Conservation (phyloP, 2,888 invertebrate species). For the Acrobasis suavella region DNA sequence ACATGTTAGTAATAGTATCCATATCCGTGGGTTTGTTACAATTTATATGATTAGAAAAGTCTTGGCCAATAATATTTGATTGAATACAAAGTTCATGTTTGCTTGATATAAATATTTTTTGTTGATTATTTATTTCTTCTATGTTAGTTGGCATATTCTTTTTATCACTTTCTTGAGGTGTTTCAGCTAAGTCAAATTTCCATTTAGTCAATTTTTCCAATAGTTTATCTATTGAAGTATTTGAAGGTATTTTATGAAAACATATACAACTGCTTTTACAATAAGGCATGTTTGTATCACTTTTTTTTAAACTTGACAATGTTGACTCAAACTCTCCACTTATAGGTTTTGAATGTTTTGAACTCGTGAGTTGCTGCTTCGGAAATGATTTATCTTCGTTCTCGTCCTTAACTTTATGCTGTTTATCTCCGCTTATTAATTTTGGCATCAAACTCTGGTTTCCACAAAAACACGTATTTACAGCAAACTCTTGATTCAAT, state of each 20-base stretch:
- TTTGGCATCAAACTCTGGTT: constrained; percentile 41
- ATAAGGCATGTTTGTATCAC: constrained; percentile 30
- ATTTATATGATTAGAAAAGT: background rate
- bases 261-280: constrained; percentile 56
- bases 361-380: constrained; percentile 36
- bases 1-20: constrained; percentile 23
- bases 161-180: constrained; percentile 13
- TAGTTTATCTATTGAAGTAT: constrained; percentile 62
- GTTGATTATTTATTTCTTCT: background rate
- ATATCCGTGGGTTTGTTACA: constrained; percentile 25
- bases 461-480: constrained; percentile 64
- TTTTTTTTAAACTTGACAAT: constrained; percentile 30
- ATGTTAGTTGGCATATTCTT: constrained; percentile 12
- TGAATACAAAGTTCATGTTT: background rate
- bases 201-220: constrained; percentile 54
- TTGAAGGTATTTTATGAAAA: constrained; percentile 67
- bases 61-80: background rate
- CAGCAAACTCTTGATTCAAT: constrained; percentile 50
- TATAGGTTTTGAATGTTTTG: constrained; percentile 51
- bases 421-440: constrained; percentile 27
- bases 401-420: constrained; percentile 1
- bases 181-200: constrained; percentile 43
- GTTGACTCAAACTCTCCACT: constrained; percentile 31
- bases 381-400: constrained; percentile 26
- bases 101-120: background rate